Conservation (phyloP, 2,113 vertebrate species). For the Eolophus roseicapilla region DNA sequence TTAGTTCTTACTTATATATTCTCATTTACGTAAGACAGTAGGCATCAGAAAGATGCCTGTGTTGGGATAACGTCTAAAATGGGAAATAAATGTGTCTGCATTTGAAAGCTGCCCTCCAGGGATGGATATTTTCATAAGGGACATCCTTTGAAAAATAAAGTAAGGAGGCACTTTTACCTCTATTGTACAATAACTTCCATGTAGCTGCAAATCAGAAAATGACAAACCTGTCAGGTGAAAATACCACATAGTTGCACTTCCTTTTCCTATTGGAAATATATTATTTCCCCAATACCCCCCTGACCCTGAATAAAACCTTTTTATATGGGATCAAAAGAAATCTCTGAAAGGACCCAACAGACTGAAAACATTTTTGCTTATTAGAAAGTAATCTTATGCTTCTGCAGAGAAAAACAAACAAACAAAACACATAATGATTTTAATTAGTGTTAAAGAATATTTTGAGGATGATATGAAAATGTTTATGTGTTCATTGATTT, state of each 20-base stretch:
- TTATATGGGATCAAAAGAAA: not conserved
- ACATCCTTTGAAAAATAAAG: not conserved
- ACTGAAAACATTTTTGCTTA: not conserved
- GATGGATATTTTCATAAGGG: not conserved
- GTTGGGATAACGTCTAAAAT: not conserved
- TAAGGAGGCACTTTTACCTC: not conserved
- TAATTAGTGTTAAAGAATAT: not conserved
- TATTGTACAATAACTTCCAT: not conserved
- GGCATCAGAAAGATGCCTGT: not conserved
- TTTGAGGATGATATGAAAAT: not conserved
- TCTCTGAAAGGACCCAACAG: not conserved
- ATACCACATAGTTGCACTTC: not conserved
- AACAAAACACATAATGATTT: not conserved
- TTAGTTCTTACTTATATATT: not conserved
- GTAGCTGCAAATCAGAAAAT: not conserved
- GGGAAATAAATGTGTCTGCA: not conserved
- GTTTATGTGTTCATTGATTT: not conserved
- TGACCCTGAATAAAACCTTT: not conserved
- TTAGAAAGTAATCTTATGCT: not conserved
- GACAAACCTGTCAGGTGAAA: not conserved
- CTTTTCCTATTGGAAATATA: not conserved
- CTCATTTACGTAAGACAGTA: not conserved
- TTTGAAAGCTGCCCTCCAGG: not conserved
- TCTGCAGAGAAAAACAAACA: not conserved
- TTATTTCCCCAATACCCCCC: not conserved